phyloP scores from a whole-genome alignment of 2,888 invertebrate species.

The Dexiosoma caninum region DNA sequence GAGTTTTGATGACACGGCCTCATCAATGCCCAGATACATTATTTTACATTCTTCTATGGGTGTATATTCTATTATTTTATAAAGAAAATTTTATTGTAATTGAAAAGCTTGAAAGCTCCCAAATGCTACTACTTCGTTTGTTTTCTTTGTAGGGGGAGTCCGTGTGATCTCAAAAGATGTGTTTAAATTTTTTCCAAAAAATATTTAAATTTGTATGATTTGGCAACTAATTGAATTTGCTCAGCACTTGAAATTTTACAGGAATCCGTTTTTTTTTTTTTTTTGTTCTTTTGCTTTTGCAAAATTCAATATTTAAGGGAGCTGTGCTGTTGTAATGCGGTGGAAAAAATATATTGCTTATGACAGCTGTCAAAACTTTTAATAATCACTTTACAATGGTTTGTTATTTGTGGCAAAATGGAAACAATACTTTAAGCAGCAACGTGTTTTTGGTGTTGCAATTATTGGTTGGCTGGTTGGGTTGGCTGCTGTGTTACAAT shows the following conservation, averaged over 20 bases:
- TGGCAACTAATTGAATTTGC: constrained; percentile 2
- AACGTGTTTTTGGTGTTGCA: not conserved
- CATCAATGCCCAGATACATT: too few relatives aligned
- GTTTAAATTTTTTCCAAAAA: not conserved
- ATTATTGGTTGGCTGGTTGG: not conserved
- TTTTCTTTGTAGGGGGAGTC: too few relatives aligned
- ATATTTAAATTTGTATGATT: constrained; percentile 9
- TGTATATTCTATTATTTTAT: too few relatives aligned
- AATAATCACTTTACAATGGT: constrained; percentile 60
- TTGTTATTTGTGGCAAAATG: constrained; percentile 40
- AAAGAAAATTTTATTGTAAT: too few relatives aligned
- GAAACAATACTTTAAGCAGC: constrained; percentile 42
- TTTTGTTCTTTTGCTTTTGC: too few relatives aligned
- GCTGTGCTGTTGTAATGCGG: constrained; percentile 10
- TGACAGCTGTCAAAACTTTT: constrained; percentile 65
- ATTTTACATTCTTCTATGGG: too few relatives aligned
- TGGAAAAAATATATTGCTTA: constrained; percentile 57
- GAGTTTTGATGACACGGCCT: too few relatives aligned
- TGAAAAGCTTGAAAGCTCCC: too few relatives aligned
- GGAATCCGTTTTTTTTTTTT: constrained; percentile 22
- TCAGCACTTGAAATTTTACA: constrained; percentile 25
- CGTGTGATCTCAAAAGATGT: too few relatives aligned
- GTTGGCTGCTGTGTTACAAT: constrained; percentile 23
- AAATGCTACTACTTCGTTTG: too few relatives aligned
- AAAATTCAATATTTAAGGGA: not conserved